Evolutionary conservation across 1,140 invertebrate species (phyloP).

Genomic region (Drosophila littoralis): DNA sequence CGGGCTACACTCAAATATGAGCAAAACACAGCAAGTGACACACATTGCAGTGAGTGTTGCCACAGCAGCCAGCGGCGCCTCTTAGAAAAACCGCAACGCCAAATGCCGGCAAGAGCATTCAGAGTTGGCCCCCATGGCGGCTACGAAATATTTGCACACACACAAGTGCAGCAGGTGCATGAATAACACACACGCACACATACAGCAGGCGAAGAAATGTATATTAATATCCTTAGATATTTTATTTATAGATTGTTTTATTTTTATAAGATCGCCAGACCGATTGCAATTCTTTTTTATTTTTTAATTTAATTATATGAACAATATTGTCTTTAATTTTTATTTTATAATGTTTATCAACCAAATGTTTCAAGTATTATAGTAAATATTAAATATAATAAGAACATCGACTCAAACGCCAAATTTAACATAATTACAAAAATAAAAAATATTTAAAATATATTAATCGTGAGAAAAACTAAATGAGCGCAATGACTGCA

Average conservation of each 20-base stretch:
- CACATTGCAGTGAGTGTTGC: conserved; percentile 21
- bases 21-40: conserved; percentile 41
- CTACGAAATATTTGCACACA: conserved; percentile 53
- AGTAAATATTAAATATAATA: too few relatives aligned
- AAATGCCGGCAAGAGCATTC: conserved; percentile 44
- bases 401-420: too few relatives aligned
- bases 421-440: too few relatives aligned
- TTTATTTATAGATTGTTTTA: background rate
- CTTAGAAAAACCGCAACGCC: conserved; percentile 33
- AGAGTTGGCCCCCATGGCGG: conserved; percentile 58
- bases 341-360: too few relatives aligned
- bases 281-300: background rate
- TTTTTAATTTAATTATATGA: too few relatives aligned
- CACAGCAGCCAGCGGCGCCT: conserved; percentile 26
- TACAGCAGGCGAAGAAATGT: background rate
- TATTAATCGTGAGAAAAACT: too few relatives aligned
- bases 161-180: conserved; percentile 1
- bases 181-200: conserved; percentile 4
- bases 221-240: background rate
- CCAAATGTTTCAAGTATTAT: too few relatives aligned
- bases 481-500: too few relatives aligned
- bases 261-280: background rate
- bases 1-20: conserved; percentile 37
- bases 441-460: too few relatives aligned
- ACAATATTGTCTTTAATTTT: too few relatives aligned